Evolutionary conservation across 2,888 invertebrate genomes (phyloP), one percentile per base, ranked within the genome.

Genomic region (Dynastes maya): DNA sequence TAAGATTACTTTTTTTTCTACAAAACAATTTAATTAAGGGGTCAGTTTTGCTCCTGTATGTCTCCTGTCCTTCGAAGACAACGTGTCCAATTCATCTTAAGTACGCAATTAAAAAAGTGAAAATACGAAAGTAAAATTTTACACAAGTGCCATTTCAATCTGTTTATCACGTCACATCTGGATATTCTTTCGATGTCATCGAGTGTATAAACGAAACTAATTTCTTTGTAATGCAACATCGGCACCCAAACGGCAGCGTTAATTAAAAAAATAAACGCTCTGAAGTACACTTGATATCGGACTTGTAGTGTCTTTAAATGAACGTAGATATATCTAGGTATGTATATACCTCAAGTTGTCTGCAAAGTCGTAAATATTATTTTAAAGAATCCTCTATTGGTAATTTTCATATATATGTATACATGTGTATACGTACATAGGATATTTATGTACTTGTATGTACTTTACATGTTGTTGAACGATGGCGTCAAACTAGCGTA

Each of bases 131-230:
- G 55, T 55, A 55, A 55, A 55, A 55, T n/a, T 45, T 45, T 55
- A n/a, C 22, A 55, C 22, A 16, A 55, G 22, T 55, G 55, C 55
- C n/a, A 55, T 55, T 55, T 55, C n/a, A 55, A 8, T 55, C 16
- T n/a, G 55, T 55, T n/a, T 55, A 55, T n/a, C 55, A 1, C n/a
- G 22, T 22, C 45, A 11, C 55, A 2, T 55, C 22, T 55, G 5
- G 6, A 55, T 55, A 55, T 13, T n/a, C n/a, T n/a, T 16, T n/a
- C n/a, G 11, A 16, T 55, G 55, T 55, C 55, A 22, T 22, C 55
- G 55, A 55, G 55, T 55, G 55, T 55, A 55, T n/a, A 55, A 55
- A 55, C 22, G 22, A 55, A 55, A 55, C 55, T 55, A 55, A 55
- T 55, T 55, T 13, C 55, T n/a, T n/a, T 13, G 22, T 55, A 55